Evolutionary conservation across 2,888 invertebrate species (phyloP).

Genomic region (Rhyacophila evoluta): DNA sequence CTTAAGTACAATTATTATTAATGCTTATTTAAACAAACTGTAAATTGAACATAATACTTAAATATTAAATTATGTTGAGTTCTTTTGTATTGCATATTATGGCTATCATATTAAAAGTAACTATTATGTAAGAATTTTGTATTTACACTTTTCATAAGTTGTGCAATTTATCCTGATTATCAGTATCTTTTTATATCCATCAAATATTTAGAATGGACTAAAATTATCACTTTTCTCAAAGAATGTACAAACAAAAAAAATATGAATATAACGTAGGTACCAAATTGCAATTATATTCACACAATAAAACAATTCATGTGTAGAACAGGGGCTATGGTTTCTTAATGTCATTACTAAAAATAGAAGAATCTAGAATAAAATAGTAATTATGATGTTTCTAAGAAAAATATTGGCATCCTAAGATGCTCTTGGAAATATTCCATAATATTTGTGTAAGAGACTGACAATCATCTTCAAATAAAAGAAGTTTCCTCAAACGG

Average conservation of each 20-base stretch:
- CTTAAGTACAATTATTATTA: not conserved
- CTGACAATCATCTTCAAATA: constrained; percentile 54
- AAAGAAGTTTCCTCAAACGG: constrained; percentile 28
- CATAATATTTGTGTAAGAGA: constrained; percentile 52
- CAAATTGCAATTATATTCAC: not conserved
- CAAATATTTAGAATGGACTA: too few relatives aligned
- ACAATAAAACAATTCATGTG: not conserved
- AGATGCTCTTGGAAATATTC: constrained; percentile 31
- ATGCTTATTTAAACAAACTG: not conserved
- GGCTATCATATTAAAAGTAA: not conserved
- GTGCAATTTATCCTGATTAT: not conserved
- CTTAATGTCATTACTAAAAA: constrained; percentile 23
- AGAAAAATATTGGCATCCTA: constrained; percentile 4
- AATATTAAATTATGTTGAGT: not conserved
- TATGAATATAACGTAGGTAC: not conserved
- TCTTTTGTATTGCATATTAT: not conserved
- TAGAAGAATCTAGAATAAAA: constrained; percentile 28
- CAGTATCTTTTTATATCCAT: too few relatives aligned
- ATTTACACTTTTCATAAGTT: not conserved
- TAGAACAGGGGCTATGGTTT: constrained; percentile 30
- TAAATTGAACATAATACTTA: not conserved
- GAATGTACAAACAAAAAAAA: too few relatives aligned
- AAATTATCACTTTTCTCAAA: too few relatives aligned
- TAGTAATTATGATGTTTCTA: constrained; percentile 17
- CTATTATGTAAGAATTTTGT: not conserved